phyloP scores from a whole-genome alignment of 2,113 vertebrate genomes.

The Dicrurus megarhynchus region DNA sequence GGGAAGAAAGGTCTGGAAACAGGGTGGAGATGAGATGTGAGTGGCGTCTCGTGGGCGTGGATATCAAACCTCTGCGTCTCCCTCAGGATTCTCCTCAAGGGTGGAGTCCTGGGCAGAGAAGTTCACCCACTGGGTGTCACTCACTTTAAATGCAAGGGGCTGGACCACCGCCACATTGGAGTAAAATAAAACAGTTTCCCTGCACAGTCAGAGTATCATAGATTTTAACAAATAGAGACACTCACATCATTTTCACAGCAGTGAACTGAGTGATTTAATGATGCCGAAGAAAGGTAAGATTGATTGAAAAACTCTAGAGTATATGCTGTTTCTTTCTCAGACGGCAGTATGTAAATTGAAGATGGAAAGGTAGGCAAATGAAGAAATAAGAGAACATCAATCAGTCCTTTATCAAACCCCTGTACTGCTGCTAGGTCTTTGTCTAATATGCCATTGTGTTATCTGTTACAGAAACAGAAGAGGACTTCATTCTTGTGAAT shows the following conservation, averaged over 20 bases:
- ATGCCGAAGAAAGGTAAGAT: conserved; percentile 53
- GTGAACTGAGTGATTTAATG: conserved; percentile 66
- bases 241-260: conserved; percentile 58
- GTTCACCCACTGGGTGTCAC: too few species aligned
- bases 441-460: neutral
- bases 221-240: conserved; percentile 64
- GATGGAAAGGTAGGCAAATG: conserved; percentile 26
- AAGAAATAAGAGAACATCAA: conserved; percentile 35
- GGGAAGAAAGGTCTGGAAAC: too few species aligned
- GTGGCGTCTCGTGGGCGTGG: too few species aligned
- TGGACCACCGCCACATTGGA: too few species aligned
- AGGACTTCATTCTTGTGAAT: neutral
- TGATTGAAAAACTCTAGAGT: conserved; percentile 55
- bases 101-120: too few species aligned
- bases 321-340: neutral
- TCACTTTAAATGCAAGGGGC: too few species aligned
- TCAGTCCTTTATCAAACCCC: neutral
- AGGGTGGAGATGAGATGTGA: too few species aligned
- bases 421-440: neutral
- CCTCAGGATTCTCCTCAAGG: too few species aligned
- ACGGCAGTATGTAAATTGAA: neutral
- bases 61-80: too few species aligned
- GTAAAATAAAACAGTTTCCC: conserved; percentile 25
- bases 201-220: neutral
- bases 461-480: neutral